Conservation (phyloP, 2,113 vertebrate species). For the Empidonax traillii region DNA sequence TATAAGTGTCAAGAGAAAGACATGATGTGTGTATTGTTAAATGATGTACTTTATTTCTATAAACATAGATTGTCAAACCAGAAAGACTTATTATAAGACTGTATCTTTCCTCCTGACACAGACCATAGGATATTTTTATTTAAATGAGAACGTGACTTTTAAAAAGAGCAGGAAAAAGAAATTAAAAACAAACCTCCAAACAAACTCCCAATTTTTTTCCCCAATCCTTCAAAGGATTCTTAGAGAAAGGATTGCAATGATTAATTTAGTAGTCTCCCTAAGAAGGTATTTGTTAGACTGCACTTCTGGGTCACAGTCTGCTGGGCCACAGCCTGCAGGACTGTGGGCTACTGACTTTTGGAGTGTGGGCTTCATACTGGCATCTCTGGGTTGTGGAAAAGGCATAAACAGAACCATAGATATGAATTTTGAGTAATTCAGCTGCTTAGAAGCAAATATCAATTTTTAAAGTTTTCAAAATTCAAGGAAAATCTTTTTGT, state of each 20-base stretch:
- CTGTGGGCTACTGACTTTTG: background rate
- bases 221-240: background rate
- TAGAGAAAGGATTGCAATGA: background rate
- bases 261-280: background rate
- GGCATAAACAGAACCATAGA: background rate
- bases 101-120: background rate
- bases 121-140: background rate
- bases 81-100: background rate
- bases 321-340: background rate
- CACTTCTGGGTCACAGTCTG: background rate
- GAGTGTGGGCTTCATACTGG: background rate
- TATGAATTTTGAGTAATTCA: background rate
- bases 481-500: background rate
- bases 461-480: background rate
- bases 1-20: background rate
- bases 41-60: background rate
- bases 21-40: background rate
- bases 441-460: background rate
- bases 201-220: fast-evolving
- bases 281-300: background rate
- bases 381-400: background rate
- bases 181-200: background rate
- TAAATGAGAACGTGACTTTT: background rate
- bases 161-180: background rate
- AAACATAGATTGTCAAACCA: background rate